Conservation (phyloP, 2,113 vertebrate species). For the Regulus satrapa region DNA sequence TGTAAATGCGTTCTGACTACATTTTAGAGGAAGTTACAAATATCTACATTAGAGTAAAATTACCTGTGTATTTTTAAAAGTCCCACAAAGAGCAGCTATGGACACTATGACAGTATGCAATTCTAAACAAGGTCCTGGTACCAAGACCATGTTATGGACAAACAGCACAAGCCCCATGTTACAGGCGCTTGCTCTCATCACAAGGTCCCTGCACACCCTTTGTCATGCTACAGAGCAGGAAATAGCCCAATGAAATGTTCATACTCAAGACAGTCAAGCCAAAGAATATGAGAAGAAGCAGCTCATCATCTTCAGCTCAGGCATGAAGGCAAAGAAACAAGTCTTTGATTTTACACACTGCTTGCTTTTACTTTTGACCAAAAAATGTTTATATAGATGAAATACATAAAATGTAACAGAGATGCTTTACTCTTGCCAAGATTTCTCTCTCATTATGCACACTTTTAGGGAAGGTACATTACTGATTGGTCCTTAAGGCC, state of each 20-base stretch:
- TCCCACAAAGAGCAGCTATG: background rate
- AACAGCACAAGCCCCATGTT: background rate
- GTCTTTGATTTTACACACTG: background rate
- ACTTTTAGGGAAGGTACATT: background rate
- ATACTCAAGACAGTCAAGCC: background rate
- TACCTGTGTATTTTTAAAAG: background rate
- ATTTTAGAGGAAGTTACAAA: background rate
- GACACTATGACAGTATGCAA: background rate
- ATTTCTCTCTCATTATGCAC: background rate
- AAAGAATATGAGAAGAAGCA: background rate
- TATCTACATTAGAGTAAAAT: background rate
- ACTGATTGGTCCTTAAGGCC: background rate
- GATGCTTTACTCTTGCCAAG: background rate
- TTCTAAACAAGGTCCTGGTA: background rate
- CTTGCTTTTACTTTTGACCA: background rate
- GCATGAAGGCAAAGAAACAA: background rate
- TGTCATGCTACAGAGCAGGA: background rate
- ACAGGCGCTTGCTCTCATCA: background rate
- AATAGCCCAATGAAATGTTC: background rate
- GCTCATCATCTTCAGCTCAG: background rate
- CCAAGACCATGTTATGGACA: accelerated
- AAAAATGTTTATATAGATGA: background rate
- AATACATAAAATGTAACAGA: background rate
- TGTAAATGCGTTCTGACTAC: background rate
- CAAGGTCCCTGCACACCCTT: background rate